phyloP scores from a whole-genome alignment of 2,113 vertebrate species.

The Spea multiplicata region DNA sequence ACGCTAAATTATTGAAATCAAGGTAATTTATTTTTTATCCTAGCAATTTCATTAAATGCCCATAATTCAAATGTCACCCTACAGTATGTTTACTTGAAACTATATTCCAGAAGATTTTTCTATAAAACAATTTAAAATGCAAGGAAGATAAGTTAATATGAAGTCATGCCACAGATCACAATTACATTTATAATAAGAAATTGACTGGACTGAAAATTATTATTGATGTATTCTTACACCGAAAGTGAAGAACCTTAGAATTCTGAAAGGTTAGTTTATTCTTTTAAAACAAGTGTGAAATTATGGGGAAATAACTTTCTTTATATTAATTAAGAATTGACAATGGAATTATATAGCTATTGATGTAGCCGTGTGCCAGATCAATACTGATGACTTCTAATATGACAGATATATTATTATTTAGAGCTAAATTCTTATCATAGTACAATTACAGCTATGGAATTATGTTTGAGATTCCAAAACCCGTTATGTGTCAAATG shows the following conservation, averaged over 20 bases:
- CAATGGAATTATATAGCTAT: constrained; percentile 29
- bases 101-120: not conserved
- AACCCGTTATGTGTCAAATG: not conserved
- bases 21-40: constrained; percentile 27
- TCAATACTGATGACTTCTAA: not conserved
- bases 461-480: too few relatives aligned
- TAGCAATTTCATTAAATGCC: constrained; percentile 20
- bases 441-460: not conserved
- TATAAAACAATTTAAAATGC: constrained; percentile 18
- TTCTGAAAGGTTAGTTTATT: not conserved
- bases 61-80: constrained; percentile 28
- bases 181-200: constrained; percentile 38
- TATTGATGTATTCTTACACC: constrained; percentile 37
- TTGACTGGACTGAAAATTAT: constrained; percentile 35
- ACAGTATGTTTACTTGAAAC: constrained; percentile 32
- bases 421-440: not conserved
- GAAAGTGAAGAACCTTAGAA: not conserved
- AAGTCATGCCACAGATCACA: constrained; percentile 5
- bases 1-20: constrained; percentile 21
- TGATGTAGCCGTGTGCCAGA: not conserved
- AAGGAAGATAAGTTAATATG: constrained; percentile 7
- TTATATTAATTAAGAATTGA: constrained; percentile 36
- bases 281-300: constrained; percentile 33
- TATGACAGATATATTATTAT: constrained; percentile 30
- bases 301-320: constrained; percentile 28